These are phyloP conservation scores for Diprion similis DNA, from an alignment of 1,140 invertebrate species.

Conservation along the genomic window DNA sequence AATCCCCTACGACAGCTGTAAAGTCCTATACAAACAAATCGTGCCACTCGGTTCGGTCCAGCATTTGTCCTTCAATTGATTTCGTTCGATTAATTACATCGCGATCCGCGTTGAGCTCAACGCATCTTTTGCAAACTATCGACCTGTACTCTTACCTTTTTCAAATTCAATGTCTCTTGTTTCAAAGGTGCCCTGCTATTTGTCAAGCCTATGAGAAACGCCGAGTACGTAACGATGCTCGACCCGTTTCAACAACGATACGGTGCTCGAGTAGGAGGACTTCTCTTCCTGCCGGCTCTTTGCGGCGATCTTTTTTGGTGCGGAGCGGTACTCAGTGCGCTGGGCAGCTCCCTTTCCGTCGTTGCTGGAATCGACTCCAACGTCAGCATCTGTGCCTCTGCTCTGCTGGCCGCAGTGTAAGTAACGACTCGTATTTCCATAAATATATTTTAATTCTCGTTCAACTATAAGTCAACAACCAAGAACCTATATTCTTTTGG, in stretches of 20 bases:
- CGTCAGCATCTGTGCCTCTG: slow-evolving; percentile 52
- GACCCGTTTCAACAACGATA: slow-evolving; percentile 84
- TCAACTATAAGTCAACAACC: too few relatives aligned
- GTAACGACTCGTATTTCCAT: slow-evolving; percentile 25
- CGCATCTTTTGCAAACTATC: too few relatives aligned
- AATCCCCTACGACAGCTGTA: too few relatives aligned
- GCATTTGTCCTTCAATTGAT: neutral
- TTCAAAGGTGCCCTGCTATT: slow-evolving; percentile 75
- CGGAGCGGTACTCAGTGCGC: slow-evolving; percentile 76
- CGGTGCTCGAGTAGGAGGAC: slow-evolving; percentile 77
- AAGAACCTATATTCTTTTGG: too few relatives aligned
- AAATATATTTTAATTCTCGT: neutral
- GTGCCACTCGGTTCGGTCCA: too few relatives aligned
- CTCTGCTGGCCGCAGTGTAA: slow-evolving; percentile 50
- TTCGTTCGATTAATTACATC: neutral
- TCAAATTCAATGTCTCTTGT: neutral
- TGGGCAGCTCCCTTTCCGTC: slow-evolving; percentile 66
- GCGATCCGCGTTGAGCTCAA: too few relatives aligned
- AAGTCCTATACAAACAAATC: too few relatives aligned
- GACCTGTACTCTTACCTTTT: too few relatives aligned
- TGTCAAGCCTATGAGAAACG: slow-evolving; percentile 79
- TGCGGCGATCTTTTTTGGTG: slow-evolving; percentile 84
- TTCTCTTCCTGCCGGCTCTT: slow-evolving; percentile 81
- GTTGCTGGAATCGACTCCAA: slow-evolving; percentile 53
- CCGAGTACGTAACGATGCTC: slow-evolving; percentile 86